phyloP scores from a whole-genome alignment of 2,797 vertebrate species.

The Pseudomugil tenellus region DNA sequence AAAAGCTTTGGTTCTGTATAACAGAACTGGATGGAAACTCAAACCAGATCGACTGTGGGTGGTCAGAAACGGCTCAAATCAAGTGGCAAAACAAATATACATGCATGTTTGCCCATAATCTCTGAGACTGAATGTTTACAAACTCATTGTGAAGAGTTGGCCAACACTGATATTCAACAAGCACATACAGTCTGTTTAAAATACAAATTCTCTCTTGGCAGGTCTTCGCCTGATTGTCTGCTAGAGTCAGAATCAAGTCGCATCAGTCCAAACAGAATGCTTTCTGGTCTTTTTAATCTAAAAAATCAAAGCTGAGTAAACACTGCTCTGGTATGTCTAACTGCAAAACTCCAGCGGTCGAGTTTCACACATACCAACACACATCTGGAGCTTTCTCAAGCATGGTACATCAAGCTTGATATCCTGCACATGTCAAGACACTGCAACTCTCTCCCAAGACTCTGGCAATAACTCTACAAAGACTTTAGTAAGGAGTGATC shows the following conservation, averaged over 20 bases:
- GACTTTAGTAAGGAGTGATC: constrained; percentile 59
- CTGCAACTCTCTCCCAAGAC: constrained; percentile 40
- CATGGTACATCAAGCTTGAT: constrained; percentile 64
- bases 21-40: constrained; percentile 55
- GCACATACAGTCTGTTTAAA: constrained; percentile 50
- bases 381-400: constrained; percentile 71
- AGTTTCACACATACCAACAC: constrained; percentile 77
- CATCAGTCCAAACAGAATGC: constrained; percentile 49
- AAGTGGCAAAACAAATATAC: constrained; percentile 69
- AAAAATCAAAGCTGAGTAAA: constrained; percentile 83
- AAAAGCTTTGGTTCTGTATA: constrained; percentile 33
- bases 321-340: constrained; percentile 71
- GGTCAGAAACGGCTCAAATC: constrained; percentile 70
- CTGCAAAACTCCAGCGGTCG: constrained; percentile 70
- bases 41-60: constrained; percentile 73
- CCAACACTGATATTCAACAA: constrained; percentile 51
- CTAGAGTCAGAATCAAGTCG: constrained; percentile 51
- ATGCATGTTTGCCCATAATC: constrained; percentile 38
- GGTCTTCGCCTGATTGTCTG: constrained; percentile 53
- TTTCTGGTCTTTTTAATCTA: constrained; percentile 75
- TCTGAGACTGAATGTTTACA: constrained; percentile 77
- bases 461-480: constrained; percentile 64
- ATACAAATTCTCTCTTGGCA: constrained; percentile 57
- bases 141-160: constrained; percentile 65
- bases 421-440: constrained; percentile 67